Conservation (phyloP, 2,797 vertebrate species). For the Phataginus tetradactyla region DNA sequence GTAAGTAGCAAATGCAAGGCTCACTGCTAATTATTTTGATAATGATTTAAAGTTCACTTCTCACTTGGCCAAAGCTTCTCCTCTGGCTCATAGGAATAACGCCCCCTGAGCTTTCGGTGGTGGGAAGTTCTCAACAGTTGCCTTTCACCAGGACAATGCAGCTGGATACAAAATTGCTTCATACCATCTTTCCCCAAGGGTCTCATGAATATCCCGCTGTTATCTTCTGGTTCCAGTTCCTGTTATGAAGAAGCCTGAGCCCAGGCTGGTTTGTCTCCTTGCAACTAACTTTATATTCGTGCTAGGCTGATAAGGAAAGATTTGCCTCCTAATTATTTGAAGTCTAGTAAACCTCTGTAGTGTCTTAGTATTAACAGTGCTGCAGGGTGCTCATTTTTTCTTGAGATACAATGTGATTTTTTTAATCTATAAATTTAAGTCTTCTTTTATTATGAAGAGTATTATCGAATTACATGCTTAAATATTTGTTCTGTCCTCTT, state of each 20-base stretch:
- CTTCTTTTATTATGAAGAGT: not conserved
- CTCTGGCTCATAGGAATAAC: not conserved
- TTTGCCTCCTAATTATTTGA: not conserved
- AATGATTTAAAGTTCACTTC: not conserved
- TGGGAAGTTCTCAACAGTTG: not conserved
- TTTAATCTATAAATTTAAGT: not conserved
- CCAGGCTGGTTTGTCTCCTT: not conserved
- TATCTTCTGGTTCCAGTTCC: rapidly evolving
- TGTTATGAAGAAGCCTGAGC: not conserved
- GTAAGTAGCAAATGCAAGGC: not conserved
- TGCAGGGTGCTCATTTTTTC: not conserved
- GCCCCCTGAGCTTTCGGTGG: not conserved
- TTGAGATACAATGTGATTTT: not conserved
- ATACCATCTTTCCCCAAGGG: not conserved
- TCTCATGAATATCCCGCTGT: rapidly evolving
- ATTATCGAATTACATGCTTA: not conserved
- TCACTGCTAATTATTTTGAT: not conserved
- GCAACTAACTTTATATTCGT: not conserved
- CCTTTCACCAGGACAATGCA: not conserved
- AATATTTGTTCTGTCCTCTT: not conserved
- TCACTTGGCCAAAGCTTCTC: not conserved
- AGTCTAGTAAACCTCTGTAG: not conserved
- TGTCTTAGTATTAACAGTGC: not conserved
- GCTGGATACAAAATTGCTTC: not conserved
- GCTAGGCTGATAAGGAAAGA: not conserved